phyloP scores from a whole-genome alignment of 1,140 invertebrate genomes.

The Eupristina koningsbergeri region DNA sequence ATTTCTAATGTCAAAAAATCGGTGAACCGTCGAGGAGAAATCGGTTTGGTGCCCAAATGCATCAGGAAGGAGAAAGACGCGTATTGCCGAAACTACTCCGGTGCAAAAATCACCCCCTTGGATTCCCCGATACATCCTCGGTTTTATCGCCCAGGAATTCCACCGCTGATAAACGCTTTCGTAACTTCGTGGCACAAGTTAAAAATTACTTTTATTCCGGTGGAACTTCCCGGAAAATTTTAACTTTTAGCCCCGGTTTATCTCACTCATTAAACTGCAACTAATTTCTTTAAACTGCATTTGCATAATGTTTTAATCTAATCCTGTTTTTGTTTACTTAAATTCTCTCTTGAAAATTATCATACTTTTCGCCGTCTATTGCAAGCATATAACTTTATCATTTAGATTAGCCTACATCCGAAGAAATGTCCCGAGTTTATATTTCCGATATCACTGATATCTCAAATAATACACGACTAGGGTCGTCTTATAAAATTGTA shows the following conservation, averaged over 20 bases:
- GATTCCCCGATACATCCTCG: neutral
- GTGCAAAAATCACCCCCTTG: neutral
- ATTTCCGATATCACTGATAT: neutral
- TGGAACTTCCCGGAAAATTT: neutral
- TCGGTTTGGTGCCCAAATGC: neutral
- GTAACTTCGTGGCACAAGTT: no score
- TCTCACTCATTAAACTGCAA: neutral
- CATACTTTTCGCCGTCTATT: no score
- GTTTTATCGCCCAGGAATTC: neutral
- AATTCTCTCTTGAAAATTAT: neutral
- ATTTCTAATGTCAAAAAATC: slow-evolving; percentile 34
- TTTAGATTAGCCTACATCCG: neutral
- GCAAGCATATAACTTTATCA: neutral
- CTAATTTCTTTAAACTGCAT: neutral
- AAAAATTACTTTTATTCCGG: neutral
- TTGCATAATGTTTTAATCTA: neutral
- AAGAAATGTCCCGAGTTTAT: no score
- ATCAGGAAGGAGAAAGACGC: neutral
- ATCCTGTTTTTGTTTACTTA: neutral
- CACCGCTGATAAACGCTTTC: neutral
- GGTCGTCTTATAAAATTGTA: neutral
- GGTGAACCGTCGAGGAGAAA: neutral
- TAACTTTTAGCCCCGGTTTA: neutral
- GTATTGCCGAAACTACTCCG: neutral
- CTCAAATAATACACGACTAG: neutral